Percentiles rank a stretch among this genome's conserved stretches.
Conservation (phyloP, 1,140 invertebrate species). For the Agraylea sexmaculata region DNA sequence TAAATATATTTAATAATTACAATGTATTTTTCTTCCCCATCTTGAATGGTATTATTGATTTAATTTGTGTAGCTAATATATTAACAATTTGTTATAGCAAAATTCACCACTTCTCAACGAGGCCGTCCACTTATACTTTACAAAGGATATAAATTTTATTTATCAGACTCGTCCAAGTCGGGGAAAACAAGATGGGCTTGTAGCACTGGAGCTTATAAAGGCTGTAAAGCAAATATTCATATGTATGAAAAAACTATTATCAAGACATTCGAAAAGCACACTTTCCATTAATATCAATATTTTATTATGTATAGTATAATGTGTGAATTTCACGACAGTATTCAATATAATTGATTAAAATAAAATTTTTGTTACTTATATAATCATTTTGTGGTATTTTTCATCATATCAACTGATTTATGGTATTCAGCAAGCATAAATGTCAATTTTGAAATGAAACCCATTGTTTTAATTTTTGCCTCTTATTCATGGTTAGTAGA, state of each 20-base stretch:
- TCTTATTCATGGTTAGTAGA: no score
- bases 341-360: constrained; percentile 1
- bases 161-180: not conserved
- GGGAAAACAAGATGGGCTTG: constrained; percentile 6
- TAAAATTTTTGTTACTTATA: constrained; percentile 1
- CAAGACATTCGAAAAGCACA: constrained; percentile 6
- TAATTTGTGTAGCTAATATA: constrained; percentile 2
- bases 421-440: no score
- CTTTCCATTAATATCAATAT: constrained; percentile 6
- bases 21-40: constrained; percentile 1
- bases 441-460: no score
- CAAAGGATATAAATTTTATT: constrained; percentile 5
- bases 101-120: not conserved
- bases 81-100: not conserved
- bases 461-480: no score
- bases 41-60: constrained; percentile 8
- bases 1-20: constrained; percentile 3
- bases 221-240: constrained; percentile 1
- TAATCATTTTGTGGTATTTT: no score
- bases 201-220: not conserved
- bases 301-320: no score
- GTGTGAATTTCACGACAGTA: not conserved
- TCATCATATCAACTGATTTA: no score
- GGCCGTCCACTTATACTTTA: not conserved
- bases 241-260: not conserved